Evolutionary conservation across 2,888 invertebrate species (phyloP).

Genomic region (Temnothorax ravouxi): DNA sequence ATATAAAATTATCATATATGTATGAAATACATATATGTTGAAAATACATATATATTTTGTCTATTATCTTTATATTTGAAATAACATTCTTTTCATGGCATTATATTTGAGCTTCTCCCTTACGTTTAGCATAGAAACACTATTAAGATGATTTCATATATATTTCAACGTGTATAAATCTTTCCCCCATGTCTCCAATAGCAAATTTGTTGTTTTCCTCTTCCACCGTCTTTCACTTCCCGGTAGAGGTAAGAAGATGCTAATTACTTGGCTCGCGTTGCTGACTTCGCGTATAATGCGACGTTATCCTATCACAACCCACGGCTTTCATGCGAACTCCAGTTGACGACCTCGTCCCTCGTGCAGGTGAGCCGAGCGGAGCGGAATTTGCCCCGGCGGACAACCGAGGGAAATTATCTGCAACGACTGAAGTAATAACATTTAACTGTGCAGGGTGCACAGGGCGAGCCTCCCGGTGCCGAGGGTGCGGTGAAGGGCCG

Average conservation of each 20-base stretch:
- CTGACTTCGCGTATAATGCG: background rate
- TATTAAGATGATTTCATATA: too few relatives aligned
- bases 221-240: too few relatives aligned
- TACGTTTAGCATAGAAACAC: too few relatives aligned
- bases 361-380: background rate
- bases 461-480: background rate
- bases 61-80: too few relatives aligned
- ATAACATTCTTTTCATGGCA: too few relatives aligned
- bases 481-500: slow-evolving; percentile 39
- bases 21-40: too few relatives aligned
- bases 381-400: slow-evolving; percentile 67
- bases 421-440: slow-evolving; percentile 83
- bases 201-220: background rate
- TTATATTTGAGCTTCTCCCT: too few relatives aligned
- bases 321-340: background rate
- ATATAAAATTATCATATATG: too few relatives aligned
- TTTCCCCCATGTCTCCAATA: background rate
- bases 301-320: background rate
- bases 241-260: background rate
- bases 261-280: slow-evolving; percentile 9
- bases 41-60: too few relatives aligned
- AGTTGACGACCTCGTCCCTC: slow-evolving; percentile 28
- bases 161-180: background rate
- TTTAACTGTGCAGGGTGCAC: slow-evolving; percentile 74
- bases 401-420: slow-evolving; percentile 84